Base-by-base conservation (phyloP, 2,888 invertebrate species). In the Salticus scenicus region DNA sequence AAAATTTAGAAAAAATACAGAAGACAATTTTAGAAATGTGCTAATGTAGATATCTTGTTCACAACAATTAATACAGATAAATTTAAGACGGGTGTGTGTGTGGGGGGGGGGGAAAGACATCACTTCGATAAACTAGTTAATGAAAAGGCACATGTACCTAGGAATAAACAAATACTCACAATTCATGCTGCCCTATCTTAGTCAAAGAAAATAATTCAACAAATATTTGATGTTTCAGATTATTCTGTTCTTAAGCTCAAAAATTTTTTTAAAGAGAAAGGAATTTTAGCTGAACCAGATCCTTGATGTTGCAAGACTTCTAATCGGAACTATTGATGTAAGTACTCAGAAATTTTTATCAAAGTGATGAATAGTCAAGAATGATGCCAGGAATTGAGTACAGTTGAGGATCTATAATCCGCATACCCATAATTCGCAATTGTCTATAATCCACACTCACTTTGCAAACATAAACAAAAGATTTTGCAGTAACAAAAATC, bases 291-390 rank as follows among this genome's bases (percentile, higher is more conserved):
- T 66, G 66, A 66, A 66, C 66, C 12, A 27, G 12, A 66, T 27
- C 66, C 31, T 17, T 24, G 27, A 66, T 5, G 66, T 27, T 7
- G 66, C 7, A 28, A 66, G 27, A 30, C 66, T 66, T 5, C 24
- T 7, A 27, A 7, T 27, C n/a, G 27, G 27, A 66, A 7, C 28
- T 66, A 27, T 27, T 7, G n/a, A 17, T 5, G 7, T 30, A 2
- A 7, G n/a, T n/a, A n/a, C n/a, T 63, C n/a, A 8, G 8, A 66
- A 66, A 66, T 27, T 66, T 66, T 66, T 66, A 66, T 66, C 27
- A 63, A 17, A 63, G 63, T 63, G 63, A 63, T 20, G 63, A 63
- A n/a, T n/a, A 63, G 63, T 63, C 63, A 20, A 8, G 63, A 63
- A n/a, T 63, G 8, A 14, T 63, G 20, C 20, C 24, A 24, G 63